Percentiles rank a stretch among this genome's conserved stretches.
These are phyloP conservation scores for Crotalus horridus DNA, from an alignment of 2,113 vertebrate species.

Conservation along the genomic window DNA sequence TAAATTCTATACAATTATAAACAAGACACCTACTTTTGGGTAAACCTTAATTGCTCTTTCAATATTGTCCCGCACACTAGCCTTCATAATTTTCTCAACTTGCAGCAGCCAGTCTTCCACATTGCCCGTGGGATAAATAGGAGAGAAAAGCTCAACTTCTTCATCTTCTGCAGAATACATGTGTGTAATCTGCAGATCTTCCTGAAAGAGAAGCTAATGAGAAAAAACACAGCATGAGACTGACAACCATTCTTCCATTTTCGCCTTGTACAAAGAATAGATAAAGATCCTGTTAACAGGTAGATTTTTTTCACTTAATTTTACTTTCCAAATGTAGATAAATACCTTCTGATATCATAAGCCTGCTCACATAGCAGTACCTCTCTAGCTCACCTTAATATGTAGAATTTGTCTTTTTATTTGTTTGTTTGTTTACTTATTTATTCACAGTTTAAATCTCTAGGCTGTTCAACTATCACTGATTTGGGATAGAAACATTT, in stretches of 20 bases:
- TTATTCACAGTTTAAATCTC: neutral
- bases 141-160: slow-evolving; percentile 75
- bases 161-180: slow-evolving; percentile 91
- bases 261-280: neutral
- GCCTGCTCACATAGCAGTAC: neutral
- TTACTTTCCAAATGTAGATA: neutral
- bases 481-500: neutral
- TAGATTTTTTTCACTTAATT: neutral
- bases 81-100: slow-evolving; percentile 87
- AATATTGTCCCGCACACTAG: slow-evolving; percentile 80
- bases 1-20: neutral
- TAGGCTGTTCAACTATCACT: neutral
- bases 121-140: slow-evolving; percentile 77
- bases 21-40: slow-evolving; percentile 67
- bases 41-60: slow-evolving; percentile 77
- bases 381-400: neutral
- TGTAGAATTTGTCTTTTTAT: neutral
- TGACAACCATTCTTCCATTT: neutral
- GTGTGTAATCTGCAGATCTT: slow-evolving; percentile 87
- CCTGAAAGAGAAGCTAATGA: slow-evolving; percentile 83
- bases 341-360: neutral
- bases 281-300: neutral
- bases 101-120: slow-evolving; percentile 87
- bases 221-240: slow-evolving; percentile 26
- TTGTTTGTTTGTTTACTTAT: neutral